Conservation (phyloP, 1,140 invertebrate species). For the Lycorma delicatula region DNA sequence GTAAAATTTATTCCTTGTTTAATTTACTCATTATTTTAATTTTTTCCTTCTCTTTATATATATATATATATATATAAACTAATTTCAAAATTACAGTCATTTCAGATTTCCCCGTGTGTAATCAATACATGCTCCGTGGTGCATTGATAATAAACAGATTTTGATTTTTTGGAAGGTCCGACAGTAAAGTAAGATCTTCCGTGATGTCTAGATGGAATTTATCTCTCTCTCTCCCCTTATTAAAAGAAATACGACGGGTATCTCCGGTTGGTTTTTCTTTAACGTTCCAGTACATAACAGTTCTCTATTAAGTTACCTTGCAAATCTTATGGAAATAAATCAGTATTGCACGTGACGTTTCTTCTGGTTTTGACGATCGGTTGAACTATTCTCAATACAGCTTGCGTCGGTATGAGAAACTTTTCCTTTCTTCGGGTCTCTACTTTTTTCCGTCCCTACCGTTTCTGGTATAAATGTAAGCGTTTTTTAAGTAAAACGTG, state of each 20-base stretch:
- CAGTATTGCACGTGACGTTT: conserved; percentile 3
- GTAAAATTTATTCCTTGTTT: no score
- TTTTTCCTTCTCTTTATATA: no score
- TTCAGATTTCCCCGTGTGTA: conserved; percentile 32
- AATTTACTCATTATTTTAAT: no score
- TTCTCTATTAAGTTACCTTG: not conserved
- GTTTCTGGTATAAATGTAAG: not conserved
- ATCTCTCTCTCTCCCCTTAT: not conserved
- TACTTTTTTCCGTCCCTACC: not conserved
- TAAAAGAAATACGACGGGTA: not conserved
- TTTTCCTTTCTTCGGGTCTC: not conserved
- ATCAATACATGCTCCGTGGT: conserved; percentile 20
- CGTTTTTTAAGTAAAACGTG: conserved; percentile 28
- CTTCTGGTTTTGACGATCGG: conserved; percentile 3
- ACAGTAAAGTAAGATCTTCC: conserved; percentile 28
- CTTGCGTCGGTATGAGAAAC: conserved; percentile 7
- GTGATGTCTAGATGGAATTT: conserved; percentile 27
- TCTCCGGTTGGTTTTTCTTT: conserved; percentile 4
- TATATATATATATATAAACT: no score
- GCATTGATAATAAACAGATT: conserved; percentile 30
- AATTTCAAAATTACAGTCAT: no score
- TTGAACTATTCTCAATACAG: not conserved
- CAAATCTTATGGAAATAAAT: not conserved
- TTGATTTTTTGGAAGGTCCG: conserved; percentile 28
- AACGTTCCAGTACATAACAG: not conserved